Conservation (phyloP, 2,113 vertebrate genomes). For the Addax nasomaculatus region DNA sequence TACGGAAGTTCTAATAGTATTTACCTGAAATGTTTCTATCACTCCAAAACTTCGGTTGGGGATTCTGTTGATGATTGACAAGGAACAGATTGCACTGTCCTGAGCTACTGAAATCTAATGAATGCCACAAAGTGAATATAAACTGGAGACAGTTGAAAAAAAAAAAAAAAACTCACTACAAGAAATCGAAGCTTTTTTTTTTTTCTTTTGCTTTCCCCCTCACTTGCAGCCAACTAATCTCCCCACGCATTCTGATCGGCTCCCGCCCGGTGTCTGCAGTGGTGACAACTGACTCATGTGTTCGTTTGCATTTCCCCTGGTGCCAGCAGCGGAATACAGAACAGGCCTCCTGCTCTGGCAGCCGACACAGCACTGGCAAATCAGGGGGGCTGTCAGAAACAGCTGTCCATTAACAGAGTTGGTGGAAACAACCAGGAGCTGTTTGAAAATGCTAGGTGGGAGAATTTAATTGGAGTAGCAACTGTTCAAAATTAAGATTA, state of each 20-base stretch:
- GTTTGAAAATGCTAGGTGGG: slow-evolving; percentile 85
- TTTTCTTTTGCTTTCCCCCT: background rate
- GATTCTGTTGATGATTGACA: slow-evolving; percentile 72
- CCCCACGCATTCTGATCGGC: slow-evolving; percentile 86
- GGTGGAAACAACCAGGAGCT: slow-evolving; percentile 81
- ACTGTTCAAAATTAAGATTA: slow-evolving; percentile 86
- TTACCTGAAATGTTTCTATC: slow-evolving; percentile 72
- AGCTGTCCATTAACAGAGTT: slow-evolving; percentile 90
- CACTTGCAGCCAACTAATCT: slow-evolving; percentile 81
- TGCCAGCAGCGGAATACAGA: slow-evolving; percentile 94
- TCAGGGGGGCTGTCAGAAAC: slow-evolving; percentile 98
- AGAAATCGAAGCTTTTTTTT: slow-evolving; percentile 69
- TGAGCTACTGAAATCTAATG: slow-evolving; percentile 78
- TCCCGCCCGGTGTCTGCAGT: slow-evolving; percentile 88
- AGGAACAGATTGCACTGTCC: slow-evolving; percentile 76
- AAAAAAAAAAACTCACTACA: slow-evolving; percentile 77
- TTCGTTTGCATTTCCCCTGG: slow-evolving; percentile 92
- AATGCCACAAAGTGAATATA: slow-evolving; percentile 74
- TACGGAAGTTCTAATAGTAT: slow-evolving; percentile 32
- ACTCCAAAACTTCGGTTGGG: slow-evolving; percentile 63
- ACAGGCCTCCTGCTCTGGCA: slow-evolving; percentile 88
- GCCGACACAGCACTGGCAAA: slow-evolving; percentile 93
- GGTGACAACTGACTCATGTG: slow-evolving; percentile 98
- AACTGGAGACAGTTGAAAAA: slow-evolving; percentile 78
- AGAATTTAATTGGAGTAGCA: slow-evolving; percentile 87